Evolutionary conservation across 2,797 vertebrate species (phyloP), one percentile per base, ranked within the genome.

Genomic region (Myotis findleyi): DNA sequence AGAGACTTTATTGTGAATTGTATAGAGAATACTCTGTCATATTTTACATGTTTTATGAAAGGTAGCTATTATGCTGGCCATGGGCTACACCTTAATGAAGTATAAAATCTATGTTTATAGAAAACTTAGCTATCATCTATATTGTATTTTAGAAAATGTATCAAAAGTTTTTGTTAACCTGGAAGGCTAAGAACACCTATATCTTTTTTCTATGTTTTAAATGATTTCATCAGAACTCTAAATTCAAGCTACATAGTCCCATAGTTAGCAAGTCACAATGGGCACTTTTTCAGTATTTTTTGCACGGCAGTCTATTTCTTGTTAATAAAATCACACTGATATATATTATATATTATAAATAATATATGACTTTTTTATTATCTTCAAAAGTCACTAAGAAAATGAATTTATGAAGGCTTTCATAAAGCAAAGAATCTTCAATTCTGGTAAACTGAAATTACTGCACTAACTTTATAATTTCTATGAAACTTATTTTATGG

Each of bases 171-270:
- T 76, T 93, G 86, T 57, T 89, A 96, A 62, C 57, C 66, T 89
- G 84, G 69, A 87, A 97, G 80, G 68, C 44, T 57, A 93, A 92
- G 3, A 75, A 93, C 47, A 95, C 6, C 17, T 62, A 73, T n/a
- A 64, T 59, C 57, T 92, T 82, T 85, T 84, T 75, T 76, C 8
- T 82, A n/a, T 36, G 44, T 80, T 91, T 87, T 93, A 82, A 94
- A 68, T 92, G 91, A 80, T 75, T 82, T 89, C 75, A 88, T 92
- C 66, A 94, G 84, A 51, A 57, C 49, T 91, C 94, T 96, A 94
- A 97, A 91, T 80, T 33, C 53, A 89, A 93, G 30, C 7, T 94
- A 59, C 18, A n/a, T 47, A 88, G 59, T 93, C 21, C 49, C 57
- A 88, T 23, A 94, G 73, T 69, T 95, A 97, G 85, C 66, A 90